Evolutionary conservation across 53 echinoderm and acorn worm species (phyloP), one percentile per base, ranked within the genome.

Genomic region (Pentamera pediparva): DNA sequence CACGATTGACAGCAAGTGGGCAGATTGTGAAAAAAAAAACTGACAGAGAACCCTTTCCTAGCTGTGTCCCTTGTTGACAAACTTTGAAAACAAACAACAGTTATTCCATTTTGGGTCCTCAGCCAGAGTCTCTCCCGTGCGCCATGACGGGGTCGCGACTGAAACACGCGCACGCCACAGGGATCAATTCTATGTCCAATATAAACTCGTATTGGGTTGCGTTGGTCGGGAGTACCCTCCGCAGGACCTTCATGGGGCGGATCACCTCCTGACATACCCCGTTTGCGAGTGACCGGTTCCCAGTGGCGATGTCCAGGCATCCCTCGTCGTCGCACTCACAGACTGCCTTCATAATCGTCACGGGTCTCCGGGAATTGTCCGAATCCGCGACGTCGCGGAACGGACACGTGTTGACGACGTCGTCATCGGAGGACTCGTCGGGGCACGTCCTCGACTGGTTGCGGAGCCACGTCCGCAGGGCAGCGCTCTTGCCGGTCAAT

Each of bases 181-280:
- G 65, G 18, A 65, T 45, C 11, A 65, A 29, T 17, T 65, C 65
- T 20, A 65, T 41, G 39, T 65, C 65, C 29, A 65, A 8, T 19
- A 65, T 40, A 36, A 37, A 65, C 26, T 65, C 28, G 26, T 3
- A 38, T 15, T 28, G 29, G 4, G 41, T 41, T 29, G 37, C 39
- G 43, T 65, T 65, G 27, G 11, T 15, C 24, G 3, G 6, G 10
- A 28, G 43, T 24, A 65, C 41, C 41, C 43, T 65, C 17, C 65
- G 65, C 25, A 65, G 12, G 4, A 65, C 41, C 37, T 65, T 65
- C 65, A 65, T 65, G 0, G 65, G 65, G 28, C 65, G 65, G 18
- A 65, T 41, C 8, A 65, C 29, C 29, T 65, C 65, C 0, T 38
- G 65, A 24, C 65, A 65, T 40, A 45, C 43, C 5, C 65, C 65